A percentile compares a stretch with the other conserved stretches of the same genome.
These are phyloP conservation scores for Sparus aurata DNA, from an alignment of 2,797 vertebrate species.

Conservation along the genomic window DNA sequence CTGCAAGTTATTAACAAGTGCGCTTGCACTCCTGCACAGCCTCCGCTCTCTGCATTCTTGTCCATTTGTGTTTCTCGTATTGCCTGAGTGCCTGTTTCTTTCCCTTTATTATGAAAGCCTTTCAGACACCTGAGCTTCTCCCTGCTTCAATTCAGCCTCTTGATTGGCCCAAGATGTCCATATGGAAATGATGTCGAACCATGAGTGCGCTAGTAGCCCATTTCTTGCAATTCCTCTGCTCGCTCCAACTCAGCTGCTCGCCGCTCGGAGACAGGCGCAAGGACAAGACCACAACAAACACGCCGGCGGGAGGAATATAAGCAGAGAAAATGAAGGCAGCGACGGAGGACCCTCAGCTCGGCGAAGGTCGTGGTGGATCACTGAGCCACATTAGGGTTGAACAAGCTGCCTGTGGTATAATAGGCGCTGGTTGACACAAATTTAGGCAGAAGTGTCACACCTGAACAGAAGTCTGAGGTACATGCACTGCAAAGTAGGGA, in stretches of 20 bases:
- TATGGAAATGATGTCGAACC: conserved; percentile 73
- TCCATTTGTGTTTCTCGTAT: conserved; percentile 45
- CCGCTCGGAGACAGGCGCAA: conserved; percentile 42
- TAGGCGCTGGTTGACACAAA: background rate
- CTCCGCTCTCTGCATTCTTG: conserved; percentile 43
- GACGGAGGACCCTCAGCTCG: conserved; percentile 9
- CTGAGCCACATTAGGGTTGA: conserved; percentile 37
- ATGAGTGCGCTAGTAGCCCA: conserved; percentile 56
- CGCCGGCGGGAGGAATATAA: conserved; percentile 38
- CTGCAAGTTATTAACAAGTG: conserved; percentile 51
- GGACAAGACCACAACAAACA: conserved; percentile 47
- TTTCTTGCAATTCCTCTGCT: conserved; percentile 64
- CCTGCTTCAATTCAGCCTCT: conserved; percentile 52
- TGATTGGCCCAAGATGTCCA: conserved; percentile 74
- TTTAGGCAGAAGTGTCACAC: conserved; percentile 33
- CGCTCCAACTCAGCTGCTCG: conserved; percentile 55
- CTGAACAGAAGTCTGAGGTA: conserved; percentile 2
- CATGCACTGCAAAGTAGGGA: conserved; percentile 7
- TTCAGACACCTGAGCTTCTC: conserved; percentile 75
- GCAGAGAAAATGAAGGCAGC: conserved; percentile 49
- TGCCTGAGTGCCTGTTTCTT: conserved; percentile 40
- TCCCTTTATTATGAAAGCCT: conserved; percentile 67
- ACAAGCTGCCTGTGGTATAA: conserved; percentile 34
- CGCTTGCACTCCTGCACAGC: conserved; percentile 18
- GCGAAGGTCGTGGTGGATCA: conserved; percentile 36